phyloP scores from a whole-genome alignment of 2,797 vertebrate genomes.

The Bovichtus variegatus region DNA sequence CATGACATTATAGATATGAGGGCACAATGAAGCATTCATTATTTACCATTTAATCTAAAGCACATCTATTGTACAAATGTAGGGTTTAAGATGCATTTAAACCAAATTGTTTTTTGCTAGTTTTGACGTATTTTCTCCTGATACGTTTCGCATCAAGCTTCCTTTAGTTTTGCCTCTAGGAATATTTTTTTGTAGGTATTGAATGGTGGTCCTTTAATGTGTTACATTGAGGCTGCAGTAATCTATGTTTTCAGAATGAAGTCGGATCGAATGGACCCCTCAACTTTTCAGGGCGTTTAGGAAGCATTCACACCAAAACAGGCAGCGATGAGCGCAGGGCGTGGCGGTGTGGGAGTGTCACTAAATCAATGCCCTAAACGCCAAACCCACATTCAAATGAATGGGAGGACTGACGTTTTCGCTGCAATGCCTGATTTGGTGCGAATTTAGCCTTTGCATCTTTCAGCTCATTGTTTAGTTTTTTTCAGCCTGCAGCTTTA shows the following conservation, averaged over 20 bases:
- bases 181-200: not conserved
- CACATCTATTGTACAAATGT: not conserved
- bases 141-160: not conserved
- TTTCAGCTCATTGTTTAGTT: not conserved
- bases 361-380: no score
- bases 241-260: not conserved
- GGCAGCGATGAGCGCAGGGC: no score
- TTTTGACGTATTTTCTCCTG: not conserved
- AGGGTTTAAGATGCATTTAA: not conserved
- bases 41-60: not conserved
- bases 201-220: not conserved
- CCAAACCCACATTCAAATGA: no score
- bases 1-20: conserved; percentile 13
- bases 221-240: not conserved
- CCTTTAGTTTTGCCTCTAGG: not conserved
- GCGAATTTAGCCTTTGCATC: no score
- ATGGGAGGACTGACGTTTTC: no score
- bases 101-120: not conserved
- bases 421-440: no score
- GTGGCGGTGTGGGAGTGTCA: no score
- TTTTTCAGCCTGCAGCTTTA: not conserved
- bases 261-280: not conserved
- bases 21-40: not conserved
- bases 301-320: no score
- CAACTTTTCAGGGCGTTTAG: not conserved